Conservation (phyloP, 2,888 invertebrate genomes). For the Drosophila paramelanica region DNA sequence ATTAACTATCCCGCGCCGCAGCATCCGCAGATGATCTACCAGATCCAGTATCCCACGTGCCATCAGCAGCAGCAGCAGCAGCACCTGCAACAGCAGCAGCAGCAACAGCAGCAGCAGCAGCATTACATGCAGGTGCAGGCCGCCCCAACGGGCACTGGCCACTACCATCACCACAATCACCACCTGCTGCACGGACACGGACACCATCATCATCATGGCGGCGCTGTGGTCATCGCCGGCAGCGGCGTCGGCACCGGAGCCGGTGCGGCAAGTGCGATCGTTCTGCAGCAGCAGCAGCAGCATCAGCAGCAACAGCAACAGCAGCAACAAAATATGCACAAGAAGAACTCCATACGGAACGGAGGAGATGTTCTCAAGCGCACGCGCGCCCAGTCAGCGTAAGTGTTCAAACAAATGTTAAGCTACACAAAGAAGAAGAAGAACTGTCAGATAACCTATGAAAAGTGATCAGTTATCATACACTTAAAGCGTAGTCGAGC, state of each 20-base stretch:
- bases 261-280: conserved; percentile 31
- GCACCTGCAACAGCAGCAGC: conserved; percentile 56
- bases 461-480: conserved; percentile 4
- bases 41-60: conserved; percentile 83
- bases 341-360: conserved; percentile 88
- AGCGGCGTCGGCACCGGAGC: conserved; percentile 83
- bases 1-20: conserved; percentile 77
- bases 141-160: conserved; percentile 31
- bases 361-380: conserved; percentile 88
- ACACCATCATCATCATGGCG: conserved; percentile 82
- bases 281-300: conserved; percentile 47
- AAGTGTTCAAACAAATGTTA: conserved; percentile 82
- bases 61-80: conserved; percentile 82
- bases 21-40: conserved; percentile 82
- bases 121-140: conserved; percentile 67
- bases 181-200: conserved; percentile 82
- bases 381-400: conserved; percentile 89
- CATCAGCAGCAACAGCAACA: conserved; percentile 81
- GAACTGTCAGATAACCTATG: background rate
- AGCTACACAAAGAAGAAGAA: background rate
- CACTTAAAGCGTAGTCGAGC: background rate
- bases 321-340: conserved; percentile 86
- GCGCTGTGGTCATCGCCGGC: conserved; percentile 84
- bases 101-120: conserved; percentile 59
- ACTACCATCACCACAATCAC: conserved; percentile 76